Percentiles rank a stretch among this genome's conserved stretches.
Conservation (phyloP, 2,797 vertebrate species). For the Pristis pectinata region DNA sequence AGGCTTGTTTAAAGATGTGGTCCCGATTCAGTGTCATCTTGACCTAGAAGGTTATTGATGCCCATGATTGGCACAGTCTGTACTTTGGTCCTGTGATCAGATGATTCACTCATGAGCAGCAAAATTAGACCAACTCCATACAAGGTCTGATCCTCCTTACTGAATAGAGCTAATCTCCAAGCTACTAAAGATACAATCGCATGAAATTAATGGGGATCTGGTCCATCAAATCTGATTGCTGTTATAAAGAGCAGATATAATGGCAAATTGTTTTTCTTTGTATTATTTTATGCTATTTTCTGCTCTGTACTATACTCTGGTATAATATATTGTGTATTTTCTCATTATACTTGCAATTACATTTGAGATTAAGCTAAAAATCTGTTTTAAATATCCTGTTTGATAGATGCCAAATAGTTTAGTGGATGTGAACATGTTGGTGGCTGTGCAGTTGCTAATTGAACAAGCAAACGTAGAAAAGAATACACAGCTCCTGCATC, state of each 20-base stretch:
- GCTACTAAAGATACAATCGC: neutral
- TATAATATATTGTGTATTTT: neutral
- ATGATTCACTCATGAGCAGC: no score
- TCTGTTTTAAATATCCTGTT: neutral
- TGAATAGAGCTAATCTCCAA: neutral
- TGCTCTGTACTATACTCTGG: neutral
- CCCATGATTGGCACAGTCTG: neutral
- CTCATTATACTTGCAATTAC: neutral
- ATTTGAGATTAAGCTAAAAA: neutral
- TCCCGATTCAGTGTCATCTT: neutral
- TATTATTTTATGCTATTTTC: neutral
- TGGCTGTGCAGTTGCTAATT: slow-evolving; percentile 82
- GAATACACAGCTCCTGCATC: slow-evolving; percentile 77
- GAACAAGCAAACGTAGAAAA: slow-evolving; percentile 87
- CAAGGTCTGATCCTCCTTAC: neutral
- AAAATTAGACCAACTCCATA: neutral
- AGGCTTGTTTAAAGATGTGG: neutral
- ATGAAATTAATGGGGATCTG: no score
- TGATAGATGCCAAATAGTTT: slow-evolving; percentile 71
- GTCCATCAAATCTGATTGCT: neutral
- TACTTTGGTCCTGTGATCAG: neutral
- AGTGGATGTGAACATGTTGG: slow-evolving; percentile 87
- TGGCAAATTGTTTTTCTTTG: neutral
- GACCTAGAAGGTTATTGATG: no score
- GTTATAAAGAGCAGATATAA: neutral